Evolutionary conservation across 2,113 vertebrate genomes (phyloP).

Genomic region (Calidris pygmaea): DNA sequence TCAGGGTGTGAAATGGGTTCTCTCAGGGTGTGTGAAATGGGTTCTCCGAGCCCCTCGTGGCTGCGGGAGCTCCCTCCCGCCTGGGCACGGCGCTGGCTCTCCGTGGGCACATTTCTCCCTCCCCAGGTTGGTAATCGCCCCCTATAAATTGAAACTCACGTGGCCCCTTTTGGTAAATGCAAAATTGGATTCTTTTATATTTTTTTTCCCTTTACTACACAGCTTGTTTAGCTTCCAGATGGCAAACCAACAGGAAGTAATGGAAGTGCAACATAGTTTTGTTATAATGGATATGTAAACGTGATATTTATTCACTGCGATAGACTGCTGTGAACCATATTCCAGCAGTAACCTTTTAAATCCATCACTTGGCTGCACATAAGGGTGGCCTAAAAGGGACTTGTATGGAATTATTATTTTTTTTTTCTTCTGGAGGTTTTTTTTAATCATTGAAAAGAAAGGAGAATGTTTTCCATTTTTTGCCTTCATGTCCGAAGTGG

Average conservation of each 20-base stretch:
- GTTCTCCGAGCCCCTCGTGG: neutral
- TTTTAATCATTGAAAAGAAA: neutral
- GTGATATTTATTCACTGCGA: constrained; percentile 74
- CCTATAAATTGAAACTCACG: constrained; percentile 46
- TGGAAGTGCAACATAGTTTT: constrained; percentile 46
- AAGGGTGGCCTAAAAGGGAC: neutral
- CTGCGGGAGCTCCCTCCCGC: neutral
- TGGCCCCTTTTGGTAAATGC: constrained; percentile 61
- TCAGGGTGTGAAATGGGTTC: fast-evolving
- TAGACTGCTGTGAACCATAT: constrained; percentile 60
- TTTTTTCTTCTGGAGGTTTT: neutral
- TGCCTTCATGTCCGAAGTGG: neutral
- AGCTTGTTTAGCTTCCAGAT: constrained; percentile 77
- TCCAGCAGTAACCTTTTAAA: constrained; percentile 57
- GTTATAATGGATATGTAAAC: constrained; percentile 76
- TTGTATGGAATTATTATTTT: neutral
- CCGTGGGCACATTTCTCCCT: constrained; percentile 32
- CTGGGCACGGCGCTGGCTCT: constrained; percentile 6
- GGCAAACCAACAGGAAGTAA: constrained; percentile 73
- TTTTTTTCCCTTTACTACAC: constrained; percentile 47
- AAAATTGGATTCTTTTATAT: constrained; percentile 43
- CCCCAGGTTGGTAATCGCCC: constrained; percentile 26
- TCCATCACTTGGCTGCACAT: constrained; percentile 38
- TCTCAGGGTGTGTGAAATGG: neutral
- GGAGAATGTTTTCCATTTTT: neutral